Percentiles rank a stretch among this genome's conserved stretches.
Evolutionary conservation across 2,113 vertebrate species (phyloP).

Genomic region (Tupaia tana): DNA sequence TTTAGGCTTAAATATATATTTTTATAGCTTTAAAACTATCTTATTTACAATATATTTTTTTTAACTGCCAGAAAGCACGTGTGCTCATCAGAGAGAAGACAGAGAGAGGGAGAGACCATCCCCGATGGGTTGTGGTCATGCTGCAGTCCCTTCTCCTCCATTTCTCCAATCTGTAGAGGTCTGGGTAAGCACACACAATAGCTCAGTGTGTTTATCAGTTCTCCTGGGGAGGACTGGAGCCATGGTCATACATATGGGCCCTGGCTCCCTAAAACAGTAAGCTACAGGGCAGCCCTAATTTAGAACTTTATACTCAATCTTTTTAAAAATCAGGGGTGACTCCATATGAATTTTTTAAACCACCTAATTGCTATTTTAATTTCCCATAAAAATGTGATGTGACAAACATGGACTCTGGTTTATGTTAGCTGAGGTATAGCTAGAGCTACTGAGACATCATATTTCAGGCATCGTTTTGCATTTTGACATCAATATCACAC

Average conservation of each 20-base stretch:
- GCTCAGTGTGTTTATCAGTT: no score
- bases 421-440: neutral
- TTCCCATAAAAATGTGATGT: neutral
- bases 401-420: neutral
- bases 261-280: no score
- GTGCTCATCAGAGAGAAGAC: no score
- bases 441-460: neutral
- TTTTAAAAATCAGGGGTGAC: neutral
- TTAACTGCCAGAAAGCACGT: no score
- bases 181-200: no score
- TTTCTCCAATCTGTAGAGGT: no score
- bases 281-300: no score
- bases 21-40: neutral
- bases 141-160: no score
- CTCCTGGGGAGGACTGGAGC: no score
- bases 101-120: no score
- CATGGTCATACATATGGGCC: no score
- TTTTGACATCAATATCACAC: neutral
- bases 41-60: neutral
- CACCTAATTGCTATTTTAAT: neutral
- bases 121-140: no score
- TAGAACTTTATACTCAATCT: constrained; percentile 29
- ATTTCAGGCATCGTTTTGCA: neutral
- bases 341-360: constrained; percentile 28
- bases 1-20: neutral